Conservation (phyloP, 30 jellyfish, hydroid and myxozoan genomes). For the Cassiopea andromeda region DNA sequence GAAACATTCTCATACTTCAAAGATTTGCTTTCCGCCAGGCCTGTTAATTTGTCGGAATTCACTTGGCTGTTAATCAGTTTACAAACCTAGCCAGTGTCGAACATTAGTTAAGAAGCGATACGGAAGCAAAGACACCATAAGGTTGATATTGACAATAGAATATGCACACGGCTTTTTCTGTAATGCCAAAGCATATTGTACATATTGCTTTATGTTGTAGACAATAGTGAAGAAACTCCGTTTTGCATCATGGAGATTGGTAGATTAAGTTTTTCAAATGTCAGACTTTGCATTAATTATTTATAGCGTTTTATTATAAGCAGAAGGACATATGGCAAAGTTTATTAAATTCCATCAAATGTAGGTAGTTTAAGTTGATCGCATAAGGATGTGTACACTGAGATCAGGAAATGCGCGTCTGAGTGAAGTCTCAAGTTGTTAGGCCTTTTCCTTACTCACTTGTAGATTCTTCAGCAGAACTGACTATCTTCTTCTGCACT, state of each 20-base stretch:
- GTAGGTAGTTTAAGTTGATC: slow-evolving; percentile 69
- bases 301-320: slow-evolving; percentile 60
- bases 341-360: slow-evolving; percentile 77
- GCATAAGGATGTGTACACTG: slow-evolving; percentile 68
- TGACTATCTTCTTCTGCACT: not conserved
- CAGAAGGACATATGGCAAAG: slow-evolving; percentile 82
- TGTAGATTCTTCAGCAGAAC: not conserved
- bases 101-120: slow-evolving; percentile 25
- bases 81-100: slow-evolving; percentile 25
- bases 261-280: slow-evolving; percentile 78
- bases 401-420: slow-evolving; percentile 81
- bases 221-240: slow-evolving; percentile 57
- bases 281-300: slow-evolving; percentile 69
- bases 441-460: slow-evolving; percentile 79
- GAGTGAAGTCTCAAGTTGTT: slow-evolving; percentile 15
- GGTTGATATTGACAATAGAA: slow-evolving; percentile 46
- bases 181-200: slow-evolving; percentile 58
- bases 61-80: slow-evolving; percentile 38
- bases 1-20: not conserved
- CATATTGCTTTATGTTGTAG: slow-evolving; percentile 38
- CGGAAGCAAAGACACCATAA: slow-evolving; percentile 54
- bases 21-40: slow-evolving; percentile 1
- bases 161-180: slow-evolving; percentile 63
- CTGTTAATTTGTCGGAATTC: slow-evolving; percentile 19
- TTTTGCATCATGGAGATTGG: slow-evolving; percentile 68